Evolutionary conservation across 2,113 vertebrate species (phyloP), one percentile per base, ranked within the genome.

Genomic region (Gymnarchus niloticus): DNA sequence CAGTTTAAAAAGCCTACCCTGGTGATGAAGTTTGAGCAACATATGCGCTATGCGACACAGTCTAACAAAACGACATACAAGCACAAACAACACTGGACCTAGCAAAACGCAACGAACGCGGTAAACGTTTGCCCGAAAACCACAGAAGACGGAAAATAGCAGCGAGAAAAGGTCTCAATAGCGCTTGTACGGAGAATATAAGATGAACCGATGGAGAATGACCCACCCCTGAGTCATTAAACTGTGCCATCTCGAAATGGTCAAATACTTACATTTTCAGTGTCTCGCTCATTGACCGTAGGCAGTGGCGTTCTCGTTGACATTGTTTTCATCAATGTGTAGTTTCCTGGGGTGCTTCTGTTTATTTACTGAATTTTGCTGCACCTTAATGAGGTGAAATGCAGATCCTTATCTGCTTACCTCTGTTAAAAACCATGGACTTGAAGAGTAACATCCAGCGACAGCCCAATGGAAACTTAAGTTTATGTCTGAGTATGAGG

Each of bases 291-390:
- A 91, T 97, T 98, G 89, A 99, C 97, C 82, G 98, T 98, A 1
- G 97, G 97, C 90, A 99, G 90, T 59, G 96, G 96, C 89, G 97
- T 96, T 95, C 97, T 94, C 89, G 97, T 96, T 94, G 98, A 98
- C 97, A 98, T 99, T 90, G 95, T 94, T 86, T 86, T 56, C 81
- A 41, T 52, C n/a, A 41, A 44, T 41, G 78, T 83, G 33, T 56
- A 69, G 46, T 44, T 81, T 59, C 84, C 65, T 41, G 80, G 19
- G 28, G 33, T 23, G 80, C 65, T 41, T 33, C 65, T 25, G 80
- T 69, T 77, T 61, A 57, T 21, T 21, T 81, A 48, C 61, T 69
- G 57, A 8, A 48, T 83, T 65, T 85, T 19, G 23, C 52, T 51
- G 65, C 23, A 87, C 87, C 85, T 88, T 86, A 56, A 69, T 14